These are phyloP conservation scores for Sinocyclocheilus anophthalmus DNA, from an alignment of 2,113 vertebrate species.

Conservation along the genomic window DNA sequence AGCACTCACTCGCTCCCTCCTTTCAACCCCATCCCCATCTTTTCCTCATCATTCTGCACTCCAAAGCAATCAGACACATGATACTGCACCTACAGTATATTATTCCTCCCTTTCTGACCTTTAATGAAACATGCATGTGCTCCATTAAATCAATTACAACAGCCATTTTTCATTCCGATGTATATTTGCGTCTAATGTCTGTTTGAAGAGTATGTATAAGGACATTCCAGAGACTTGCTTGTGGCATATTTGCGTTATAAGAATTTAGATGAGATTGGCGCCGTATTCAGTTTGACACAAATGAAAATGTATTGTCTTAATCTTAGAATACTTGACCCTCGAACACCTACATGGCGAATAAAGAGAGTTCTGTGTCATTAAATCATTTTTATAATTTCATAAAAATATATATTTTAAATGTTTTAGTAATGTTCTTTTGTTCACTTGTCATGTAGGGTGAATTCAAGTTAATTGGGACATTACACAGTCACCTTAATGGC, in stretches of 20 bases:
- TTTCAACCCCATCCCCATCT: conserved; percentile 61
- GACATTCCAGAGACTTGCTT: neutral
- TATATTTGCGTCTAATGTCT: neutral
- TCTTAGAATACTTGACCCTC: neutral
- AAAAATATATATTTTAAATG: neutral
- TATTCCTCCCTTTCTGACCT: conserved; percentile 3
- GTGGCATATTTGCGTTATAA: neutral
- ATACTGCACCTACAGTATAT: neutral
- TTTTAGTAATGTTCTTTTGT: neutral
- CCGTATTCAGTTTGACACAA: neutral
- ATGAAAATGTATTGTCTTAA: neutral
- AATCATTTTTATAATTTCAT: neutral
- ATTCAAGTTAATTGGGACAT: neutral
- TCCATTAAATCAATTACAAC: conserved; percentile 17
- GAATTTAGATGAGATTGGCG: neutral
- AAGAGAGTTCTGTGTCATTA: neutral
- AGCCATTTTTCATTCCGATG: conserved; percentile 3
- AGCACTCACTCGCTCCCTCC: conserved; percentile 60
- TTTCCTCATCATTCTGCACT: conserved; percentile 16
- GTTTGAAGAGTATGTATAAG: neutral
- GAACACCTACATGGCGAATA: neutral
- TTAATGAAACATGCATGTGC: neutral
- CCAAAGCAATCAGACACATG: neutral
- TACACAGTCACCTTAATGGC: no score
- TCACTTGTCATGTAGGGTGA: neutral